Conservation (phyloP, 2,113 vertebrate species). For the Pithys albifrons region DNA sequence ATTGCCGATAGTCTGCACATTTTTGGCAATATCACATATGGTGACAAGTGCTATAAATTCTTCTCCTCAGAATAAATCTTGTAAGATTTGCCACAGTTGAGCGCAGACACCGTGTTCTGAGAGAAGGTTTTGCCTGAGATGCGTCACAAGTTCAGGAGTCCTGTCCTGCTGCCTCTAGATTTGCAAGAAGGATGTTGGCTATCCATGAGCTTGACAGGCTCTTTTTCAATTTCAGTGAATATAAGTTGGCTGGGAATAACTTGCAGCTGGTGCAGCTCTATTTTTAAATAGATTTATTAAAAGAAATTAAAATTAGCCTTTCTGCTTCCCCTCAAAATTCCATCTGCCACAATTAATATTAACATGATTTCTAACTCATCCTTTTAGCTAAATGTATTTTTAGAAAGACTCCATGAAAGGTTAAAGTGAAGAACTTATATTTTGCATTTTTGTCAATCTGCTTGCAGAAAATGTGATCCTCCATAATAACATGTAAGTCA, state of each 20-base stretch:
- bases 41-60: constrained; percentile 51
- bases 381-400: constrained; percentile 54
- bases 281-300: constrained; percentile 63
- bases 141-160: constrained; percentile 8
- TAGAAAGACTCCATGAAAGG: constrained; percentile 47
- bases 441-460: constrained; percentile 12
- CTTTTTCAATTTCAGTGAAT: constrained; percentile 40
- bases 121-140: not conserved
- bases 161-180: not conserved
- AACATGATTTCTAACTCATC: constrained; percentile 43
- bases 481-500: not conserved
- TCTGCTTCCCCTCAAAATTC: constrained; percentile 59
- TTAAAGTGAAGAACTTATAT: not conserved
- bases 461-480: constrained; percentile 10
- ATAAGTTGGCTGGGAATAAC: constrained; percentile 55
- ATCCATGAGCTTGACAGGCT: not conserved
- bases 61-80: constrained; percentile 40
- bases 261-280: constrained; percentile 65
- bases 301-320: constrained; percentile 60
- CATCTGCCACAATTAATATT: constrained; percentile 73
- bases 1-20: not conserved
- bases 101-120: not conserved
- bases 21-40: constrained; percentile 23
- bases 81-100: constrained; percentile 26
- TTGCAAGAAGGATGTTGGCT: constrained; percentile 8